phyloP scores from a whole-genome alignment of 1,140 invertebrate species.

The Bombus superbus region DNA sequence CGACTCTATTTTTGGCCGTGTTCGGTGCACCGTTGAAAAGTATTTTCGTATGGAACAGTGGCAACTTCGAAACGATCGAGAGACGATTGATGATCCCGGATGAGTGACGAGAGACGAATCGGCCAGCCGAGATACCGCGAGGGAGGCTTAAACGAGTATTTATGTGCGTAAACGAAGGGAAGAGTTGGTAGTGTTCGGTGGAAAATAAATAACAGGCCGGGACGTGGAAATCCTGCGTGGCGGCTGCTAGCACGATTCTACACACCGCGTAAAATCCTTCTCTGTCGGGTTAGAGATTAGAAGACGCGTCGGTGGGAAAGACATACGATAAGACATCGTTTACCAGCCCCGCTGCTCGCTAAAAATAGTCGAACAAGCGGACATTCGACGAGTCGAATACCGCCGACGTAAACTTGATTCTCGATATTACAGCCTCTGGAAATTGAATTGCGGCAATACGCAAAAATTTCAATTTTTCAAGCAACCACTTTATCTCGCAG shows the following conservation, averaged over 20 bases:
- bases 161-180: constrained; percentile 70
- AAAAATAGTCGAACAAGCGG: constrained; percentile 49
- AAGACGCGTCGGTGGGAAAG: constrained; percentile 18
- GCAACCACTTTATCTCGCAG: too few species aligned
- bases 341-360: constrained; percentile 1
- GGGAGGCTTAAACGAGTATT: constrained; percentile 69
- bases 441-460: too few species aligned
- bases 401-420: too few species aligned
- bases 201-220: constrained; percentile 68
- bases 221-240: constrained; percentile 58
- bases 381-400: constrained; percentile 2
- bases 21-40: background rate
- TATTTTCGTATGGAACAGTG: constrained; percentile 34
- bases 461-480: too few species aligned
- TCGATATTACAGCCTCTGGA: background rate
- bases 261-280: constrained; percentile 60
- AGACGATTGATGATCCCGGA: constrained; percentile 64
- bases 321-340: constrained; percentile 45
- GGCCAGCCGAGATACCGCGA: constrained; percentile 55
- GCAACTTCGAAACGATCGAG: constrained; percentile 53
- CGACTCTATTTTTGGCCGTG: constrained; percentile 38
- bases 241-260: constrained; percentile 42
- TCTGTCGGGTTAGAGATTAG: constrained; percentile 60
- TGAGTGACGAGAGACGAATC: constrained; percentile 68
- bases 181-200: constrained; percentile 54